Percentiles rank a stretch among this genome's conserved stretches.
phyloP scores from a whole-genome alignment of 2,888 invertebrate species.

The Drepanosiphum platanoidis region DNA sequence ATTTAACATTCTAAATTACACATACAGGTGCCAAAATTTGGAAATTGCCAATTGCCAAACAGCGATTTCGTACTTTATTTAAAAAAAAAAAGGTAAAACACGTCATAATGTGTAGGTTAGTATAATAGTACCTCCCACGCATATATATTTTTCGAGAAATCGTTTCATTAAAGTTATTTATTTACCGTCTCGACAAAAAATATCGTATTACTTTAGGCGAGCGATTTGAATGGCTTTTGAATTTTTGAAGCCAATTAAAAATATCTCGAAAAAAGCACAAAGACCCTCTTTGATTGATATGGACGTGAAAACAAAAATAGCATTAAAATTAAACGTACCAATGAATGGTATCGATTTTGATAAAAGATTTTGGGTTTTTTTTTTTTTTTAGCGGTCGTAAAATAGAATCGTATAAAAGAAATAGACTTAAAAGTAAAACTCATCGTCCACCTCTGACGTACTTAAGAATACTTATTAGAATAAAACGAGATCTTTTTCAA shows the following conservation, averaged over 20 bases:
- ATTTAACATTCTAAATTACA: too few species aligned
- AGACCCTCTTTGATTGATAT: neutral
- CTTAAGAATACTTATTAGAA: too few species aligned
- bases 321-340: constrained; percentile 26
- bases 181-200: neutral
- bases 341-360: constrained; percentile 19
- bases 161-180: neutral
- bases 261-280: constrained; percentile 2
- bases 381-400: constrained; percentile 8
- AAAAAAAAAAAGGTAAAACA: too few species aligned
- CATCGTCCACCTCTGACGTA: too few species aligned
- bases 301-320: too few species aligned
- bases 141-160: neutral
- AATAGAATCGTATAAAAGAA: neutral
- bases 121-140: too few species aligned
- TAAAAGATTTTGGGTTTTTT: constrained; percentile 1
- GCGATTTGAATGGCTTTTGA: constrained; percentile 6
- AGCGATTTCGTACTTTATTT: too few species aligned
- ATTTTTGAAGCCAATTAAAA: constrained; percentile 45
- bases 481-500: too few species aligned
- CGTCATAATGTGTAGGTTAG: too few species aligned
- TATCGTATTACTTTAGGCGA: neutral
- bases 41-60: too few species aligned
- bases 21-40: too few species aligned
- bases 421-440: too few species aligned